Percentiles rank a stretch among this genome's conserved stretches.
Evolutionary conservation across 2,888 invertebrate species (phyloP).

Genomic region (Melieria omissa): DNA sequence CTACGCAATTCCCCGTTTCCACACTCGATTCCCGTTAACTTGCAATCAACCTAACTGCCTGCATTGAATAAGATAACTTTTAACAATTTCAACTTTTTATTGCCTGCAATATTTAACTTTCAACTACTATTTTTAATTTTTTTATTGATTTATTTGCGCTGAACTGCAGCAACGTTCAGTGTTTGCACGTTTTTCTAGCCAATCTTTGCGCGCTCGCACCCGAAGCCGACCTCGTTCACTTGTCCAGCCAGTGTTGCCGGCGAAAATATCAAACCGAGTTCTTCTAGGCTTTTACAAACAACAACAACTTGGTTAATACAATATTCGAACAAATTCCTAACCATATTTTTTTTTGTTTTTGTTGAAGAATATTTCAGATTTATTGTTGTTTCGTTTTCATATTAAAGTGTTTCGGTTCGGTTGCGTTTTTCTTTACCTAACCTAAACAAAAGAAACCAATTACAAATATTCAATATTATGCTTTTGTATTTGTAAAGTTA

Average conservation of each 20-base stretch:
- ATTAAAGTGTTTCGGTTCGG: slow-evolving; percentile 8
- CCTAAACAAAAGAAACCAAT: neutral
- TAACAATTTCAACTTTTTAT: neutral
- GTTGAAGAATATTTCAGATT: too few relatives aligned
- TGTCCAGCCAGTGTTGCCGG: slow-evolving; percentile 54
- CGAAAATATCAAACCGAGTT: slow-evolving; percentile 65
- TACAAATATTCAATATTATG: neutral
- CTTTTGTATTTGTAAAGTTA: too few relatives aligned
- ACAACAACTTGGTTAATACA: slow-evolving; percentile 41
- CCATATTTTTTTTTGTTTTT: too few relatives aligned
- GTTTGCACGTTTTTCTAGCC: neutral
- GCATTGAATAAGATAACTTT: neutral
- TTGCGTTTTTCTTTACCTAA: neutral
- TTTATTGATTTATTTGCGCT: neutral
- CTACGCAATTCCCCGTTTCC: neutral
- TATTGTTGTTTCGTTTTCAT: too few relatives aligned
- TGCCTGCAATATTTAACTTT: neutral
- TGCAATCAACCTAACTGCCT: neutral
- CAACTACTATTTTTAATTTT: neutral
- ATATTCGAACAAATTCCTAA: too few relatives aligned
- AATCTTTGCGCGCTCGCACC: neutral
- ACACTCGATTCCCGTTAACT: neutral
- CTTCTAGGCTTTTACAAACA: slow-evolving; percentile 68
- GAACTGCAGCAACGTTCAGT: neutral
- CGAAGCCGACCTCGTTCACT: slow-evolving; percentile 13